Base-by-base conservation (phyloP, 2,797 vertebrate species). In the Picus viridis region DNA sequence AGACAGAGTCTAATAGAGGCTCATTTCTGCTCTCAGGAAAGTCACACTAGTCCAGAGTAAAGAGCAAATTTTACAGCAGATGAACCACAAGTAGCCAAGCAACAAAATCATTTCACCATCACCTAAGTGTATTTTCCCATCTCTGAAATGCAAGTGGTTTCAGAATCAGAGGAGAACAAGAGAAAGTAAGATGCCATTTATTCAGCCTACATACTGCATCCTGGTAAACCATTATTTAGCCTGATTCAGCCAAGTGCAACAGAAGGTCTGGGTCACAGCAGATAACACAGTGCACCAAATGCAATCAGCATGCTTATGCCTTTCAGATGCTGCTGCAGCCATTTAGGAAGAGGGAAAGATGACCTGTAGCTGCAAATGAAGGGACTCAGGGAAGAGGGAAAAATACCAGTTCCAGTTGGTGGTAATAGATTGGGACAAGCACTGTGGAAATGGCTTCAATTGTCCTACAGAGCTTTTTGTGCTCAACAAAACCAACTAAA, bases 71-170 rank as follows among this genome's bases (percentile, higher is more conserved):
- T 88, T 94, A 95, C 71, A 89, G 92, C 78, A 90, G 69, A 92
- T 67, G 65, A 96, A 92, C 85, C 96, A 19, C 88, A 96, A 96
- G 87, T 80, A 96, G 90, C 92, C 93, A 96, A 93, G 95, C 93
- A 96, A 96, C 92, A 94, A 95, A 91, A 96, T 89, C 29, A 94
- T 88, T 94, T 95, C 93, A 85, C 45, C n/a, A 43, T 83, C 73
- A 83, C 75, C 61, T 91, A 92, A 95, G 87, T 74, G 70, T 43
- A 90, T 86, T 86, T 93, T 84, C 73, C 80, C 62, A 51, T 67
- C 43, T 76, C 71, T 90, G 85, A 94, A 93, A 94, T 19, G 23
- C 77, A 88, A 90, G 78, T 59, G 65, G 62, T 77, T 96, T 90
- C 86, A 91, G 77, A 91, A 86, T 65, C 58, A 85, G 58, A 65